Evolutionary conservation across 2,113 vertebrate species (phyloP).

Genomic region (Pterocles orientalis): DNA sequence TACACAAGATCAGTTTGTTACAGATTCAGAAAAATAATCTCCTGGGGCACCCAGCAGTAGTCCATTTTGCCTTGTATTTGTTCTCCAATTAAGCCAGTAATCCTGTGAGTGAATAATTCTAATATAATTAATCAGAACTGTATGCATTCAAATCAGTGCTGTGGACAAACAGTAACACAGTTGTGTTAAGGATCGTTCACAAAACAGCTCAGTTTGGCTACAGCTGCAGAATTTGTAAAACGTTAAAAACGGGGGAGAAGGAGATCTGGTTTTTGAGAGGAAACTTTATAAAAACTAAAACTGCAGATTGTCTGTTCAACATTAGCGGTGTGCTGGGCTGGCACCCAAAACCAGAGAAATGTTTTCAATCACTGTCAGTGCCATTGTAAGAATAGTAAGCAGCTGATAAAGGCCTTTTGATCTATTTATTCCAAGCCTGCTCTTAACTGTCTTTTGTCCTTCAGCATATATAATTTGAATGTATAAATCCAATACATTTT

Average conservation of each 20-base stretch:
- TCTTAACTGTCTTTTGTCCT: neutral
- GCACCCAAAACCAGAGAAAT: neutral
- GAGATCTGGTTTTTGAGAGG: neutral
- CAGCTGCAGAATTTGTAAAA: neutral
- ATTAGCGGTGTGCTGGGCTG: neutral
- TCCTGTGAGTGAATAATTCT: constrained; percentile 23
- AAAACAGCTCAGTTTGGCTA: neutral
- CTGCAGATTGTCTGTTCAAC: neutral
- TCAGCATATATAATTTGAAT: neutral
- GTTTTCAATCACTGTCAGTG: constrained; percentile 33
- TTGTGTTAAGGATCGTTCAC: neutral
- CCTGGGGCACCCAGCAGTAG: constrained; percentile 27
- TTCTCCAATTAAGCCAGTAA: constrained; percentile 33
- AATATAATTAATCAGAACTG: constrained; percentile 28
- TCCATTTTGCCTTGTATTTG: constrained; percentile 38
- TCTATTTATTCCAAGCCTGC: neutral
- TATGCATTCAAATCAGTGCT: neutral
- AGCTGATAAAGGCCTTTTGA: constrained; percentile 33
- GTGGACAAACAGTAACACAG: neutral
- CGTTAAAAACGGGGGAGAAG: neutral
- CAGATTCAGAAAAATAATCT: constrained; percentile 30
- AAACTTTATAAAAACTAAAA: neutral
- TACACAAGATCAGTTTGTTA: neutral
- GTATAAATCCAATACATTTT: neutral
- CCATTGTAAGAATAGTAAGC: neutral